Conservation (phyloP, 2,888 invertebrate species). For the Adela reaumurella region DNA sequence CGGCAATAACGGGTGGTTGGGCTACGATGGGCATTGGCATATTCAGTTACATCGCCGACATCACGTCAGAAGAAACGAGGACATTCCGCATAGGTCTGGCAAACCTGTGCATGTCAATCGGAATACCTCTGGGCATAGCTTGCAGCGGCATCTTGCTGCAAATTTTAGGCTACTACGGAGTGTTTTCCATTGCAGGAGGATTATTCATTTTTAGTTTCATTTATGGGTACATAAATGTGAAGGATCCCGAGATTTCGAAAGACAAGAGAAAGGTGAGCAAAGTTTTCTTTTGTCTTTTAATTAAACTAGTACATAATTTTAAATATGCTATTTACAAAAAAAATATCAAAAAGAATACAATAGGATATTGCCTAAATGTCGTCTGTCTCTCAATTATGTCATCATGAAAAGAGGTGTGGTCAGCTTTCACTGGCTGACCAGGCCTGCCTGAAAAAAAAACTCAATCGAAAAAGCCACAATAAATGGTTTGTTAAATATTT, state of each 20-base stretch:
- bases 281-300: too few relatives aligned
- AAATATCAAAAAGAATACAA: too few relatives aligned
- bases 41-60: constrained; percentile 62
- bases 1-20: constrained; percentile 56
- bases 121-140: constrained; percentile 57
- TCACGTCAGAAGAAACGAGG: constrained; percentile 56
- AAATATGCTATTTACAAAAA: too few relatives aligned
- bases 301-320: too few relatives aligned
- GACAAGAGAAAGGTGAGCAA: constrained; percentile 41
- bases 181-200: constrained; percentile 47
- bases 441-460: too few relatives aligned
- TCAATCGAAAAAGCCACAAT: too few relatives aligned
- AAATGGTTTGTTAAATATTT: too few relatives aligned
- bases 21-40: constrained; percentile 59
- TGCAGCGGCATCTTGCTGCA: constrained; percentile 52
- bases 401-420: too few relatives aligned
- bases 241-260: constrained; percentile 37
- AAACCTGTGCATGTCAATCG: constrained; percentile 60
- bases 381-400: not conserved
- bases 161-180: constrained; percentile 48
- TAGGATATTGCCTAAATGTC: too few relatives aligned
- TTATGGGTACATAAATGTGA: constrained; percentile 45
- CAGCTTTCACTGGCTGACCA: too few relatives aligned
- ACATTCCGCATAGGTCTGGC: constrained; percentile 61
- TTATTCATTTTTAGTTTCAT: constrained; percentile 49